Evolutionary conservation across 2,113 vertebrate genomes (phyloP).

Genomic region (Pelusios castaneus): DNA sequence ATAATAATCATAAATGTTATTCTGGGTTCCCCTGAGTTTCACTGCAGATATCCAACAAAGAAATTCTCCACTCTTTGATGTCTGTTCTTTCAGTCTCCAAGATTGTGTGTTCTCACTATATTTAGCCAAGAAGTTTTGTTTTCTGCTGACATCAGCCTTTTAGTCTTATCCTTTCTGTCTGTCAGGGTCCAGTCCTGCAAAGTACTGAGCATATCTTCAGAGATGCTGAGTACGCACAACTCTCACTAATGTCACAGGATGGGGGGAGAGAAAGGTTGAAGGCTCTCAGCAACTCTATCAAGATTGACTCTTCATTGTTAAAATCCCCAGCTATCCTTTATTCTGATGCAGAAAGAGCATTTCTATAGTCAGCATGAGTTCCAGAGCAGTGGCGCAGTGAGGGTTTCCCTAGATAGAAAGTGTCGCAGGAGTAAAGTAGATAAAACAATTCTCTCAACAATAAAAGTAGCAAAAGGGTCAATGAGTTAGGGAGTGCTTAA

Average conservation of each 20-base stretch:
- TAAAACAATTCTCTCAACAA: background rate
- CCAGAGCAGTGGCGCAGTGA: background rate
- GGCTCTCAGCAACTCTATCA: background rate
- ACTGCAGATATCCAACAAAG: background rate
- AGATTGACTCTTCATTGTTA: background rate
- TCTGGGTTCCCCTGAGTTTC: background rate
- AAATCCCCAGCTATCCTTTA: background rate
- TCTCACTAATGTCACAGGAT: background rate
- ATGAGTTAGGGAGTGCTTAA: background rate
- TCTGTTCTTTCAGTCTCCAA: background rate
- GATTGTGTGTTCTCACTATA: background rate
- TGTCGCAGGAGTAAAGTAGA: constrained; percentile 5
- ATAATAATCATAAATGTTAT: background rate
- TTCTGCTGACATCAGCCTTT: background rate
- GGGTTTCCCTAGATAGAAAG: background rate
- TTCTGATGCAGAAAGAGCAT: background rate
- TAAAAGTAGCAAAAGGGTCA: background rate
- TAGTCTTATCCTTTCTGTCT: background rate
- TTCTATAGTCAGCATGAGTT: background rate
- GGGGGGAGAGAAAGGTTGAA: background rate
- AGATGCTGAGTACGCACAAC: background rate
- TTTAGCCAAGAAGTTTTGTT: background rate
- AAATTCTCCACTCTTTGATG: background rate
- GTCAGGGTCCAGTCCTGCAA: background rate
- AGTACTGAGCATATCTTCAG: background rate